Evolutionary conservation across 23 tunicate species (phyloP).

Genomic region (Trididemnum clinides): DNA sequence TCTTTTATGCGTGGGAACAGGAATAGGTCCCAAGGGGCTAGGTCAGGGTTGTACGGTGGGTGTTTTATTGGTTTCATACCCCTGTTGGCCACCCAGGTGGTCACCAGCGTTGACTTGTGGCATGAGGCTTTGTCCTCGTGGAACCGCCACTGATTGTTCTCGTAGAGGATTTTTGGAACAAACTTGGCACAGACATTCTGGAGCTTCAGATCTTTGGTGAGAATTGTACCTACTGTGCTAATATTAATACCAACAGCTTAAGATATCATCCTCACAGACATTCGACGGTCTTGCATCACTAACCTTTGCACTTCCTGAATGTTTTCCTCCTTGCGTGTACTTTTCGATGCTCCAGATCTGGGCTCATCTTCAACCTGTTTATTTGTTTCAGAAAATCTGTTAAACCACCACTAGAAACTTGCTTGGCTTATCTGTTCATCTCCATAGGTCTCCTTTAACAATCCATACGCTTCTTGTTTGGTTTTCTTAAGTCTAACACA

Average conservation of each 20-base stretch:
- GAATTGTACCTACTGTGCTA: slow-evolving; percentile 17
- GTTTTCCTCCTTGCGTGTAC: slow-evolving; percentile 22
- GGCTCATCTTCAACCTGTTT: slow-evolving; percentile 21
- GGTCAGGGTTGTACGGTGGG: too few species aligned
- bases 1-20: too few species aligned
- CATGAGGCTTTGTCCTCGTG: too few species aligned
- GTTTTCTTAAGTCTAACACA: background rate
- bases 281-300: slow-evolving; percentile 10
- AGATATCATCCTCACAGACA: slow-evolving; percentile 24
- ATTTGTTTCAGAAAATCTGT: slow-evolving; percentile 17
- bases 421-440: slow-evolving; percentile 22
- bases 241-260: slow-evolving; percentile 4
- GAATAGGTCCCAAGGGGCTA: too few species aligned
- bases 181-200: slow-evolving; percentile 10
- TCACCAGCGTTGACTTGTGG: too few species aligned
- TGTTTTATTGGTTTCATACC: too few species aligned
- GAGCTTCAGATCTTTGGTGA: slow-evolving; percentile 10
- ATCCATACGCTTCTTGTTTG: background rate
- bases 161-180: slow-evolving; percentile 23
- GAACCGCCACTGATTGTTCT: too few species aligned
- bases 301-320: slow-evolving; percentile 20
- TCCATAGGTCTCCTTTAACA: slow-evolving; percentile 14
- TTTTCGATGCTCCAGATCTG: slow-evolving; percentile 23
- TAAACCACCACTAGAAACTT: slow-evolving; percentile 15
- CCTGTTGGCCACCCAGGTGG: too few species aligned